Evolutionary conservation across 2,888 invertebrate genomes (phyloP), one percentile per base, ranked within the genome.

Genomic region (Antheraea assamensis): DNA sequence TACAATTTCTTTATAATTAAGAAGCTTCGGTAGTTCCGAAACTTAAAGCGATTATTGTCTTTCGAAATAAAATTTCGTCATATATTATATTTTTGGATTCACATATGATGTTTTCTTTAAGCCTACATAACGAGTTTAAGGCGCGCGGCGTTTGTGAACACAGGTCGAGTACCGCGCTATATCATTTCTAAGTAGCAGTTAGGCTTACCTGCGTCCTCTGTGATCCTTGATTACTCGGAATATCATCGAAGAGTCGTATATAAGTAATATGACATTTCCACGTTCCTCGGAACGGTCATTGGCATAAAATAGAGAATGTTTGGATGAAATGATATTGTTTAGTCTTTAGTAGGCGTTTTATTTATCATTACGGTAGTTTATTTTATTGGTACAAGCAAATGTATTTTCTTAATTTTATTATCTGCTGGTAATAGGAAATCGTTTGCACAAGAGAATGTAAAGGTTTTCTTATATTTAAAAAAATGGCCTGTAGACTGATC

Each of bases 131-230:
- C 21, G 52, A 21, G 52, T 19, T 21, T 24, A 3, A 21, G 68
- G 17, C 2, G 35, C 21, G 35, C 68, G 68, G 68, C 24, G 24
- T 24, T 13, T 68, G 24, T 68, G 68, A 68, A 68, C 35, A 68
- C 68, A 35, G 66, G 31, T 68, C 10, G 24, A 35, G 35, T 35
- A n/a, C 10, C 35, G n/a, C 35, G 21, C 15, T 68, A 35, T 35
- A 35, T 68, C n/a, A 35, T n/a, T 68, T 68, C 35, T 68, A 35
- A 35, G 68, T 68, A 68, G 68, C 35, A 68, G 68, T 68, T 68
- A 68, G 35, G 31, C n/a, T 64, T 30, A 17, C 61, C 27, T 8
- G 35, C 24, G 35, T 68, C 35, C 68, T 35, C 21, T 21, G 35
- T 35, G 68, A 35, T 68, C 35, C 68, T n/a, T n/a, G 68, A 68